Conservation (phyloP, 2,888 invertebrate genomes). For the Arenicola marina region DNA sequence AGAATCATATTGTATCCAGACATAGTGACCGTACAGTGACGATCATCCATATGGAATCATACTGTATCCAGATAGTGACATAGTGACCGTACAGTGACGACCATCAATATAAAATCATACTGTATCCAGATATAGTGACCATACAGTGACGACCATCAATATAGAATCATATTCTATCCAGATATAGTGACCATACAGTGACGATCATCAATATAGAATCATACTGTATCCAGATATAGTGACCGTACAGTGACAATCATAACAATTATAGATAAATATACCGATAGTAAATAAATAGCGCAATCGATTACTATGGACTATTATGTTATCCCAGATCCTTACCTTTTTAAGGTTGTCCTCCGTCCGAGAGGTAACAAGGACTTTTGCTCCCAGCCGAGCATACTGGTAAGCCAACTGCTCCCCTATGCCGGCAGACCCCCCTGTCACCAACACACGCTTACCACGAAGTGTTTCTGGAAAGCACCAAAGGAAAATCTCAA, state of each 20-base stretch:
- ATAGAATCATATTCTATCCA: background rate
- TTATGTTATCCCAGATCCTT: background rate
- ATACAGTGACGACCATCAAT: background rate
- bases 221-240: too few relatives aligned
- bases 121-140: too few relatives aligned
- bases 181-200: too few relatives aligned
- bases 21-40: too few relatives aligned
- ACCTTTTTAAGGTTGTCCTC: slow-evolving; percentile 45
- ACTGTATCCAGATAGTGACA: background rate
- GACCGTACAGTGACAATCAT: background rate
- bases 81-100: too few relatives aligned
- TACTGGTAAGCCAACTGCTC: slow-evolving; percentile 59
- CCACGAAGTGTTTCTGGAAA: slow-evolving; percentile 41
- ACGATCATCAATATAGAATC: too few relatives aligned
- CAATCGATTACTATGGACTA: too few relatives aligned
- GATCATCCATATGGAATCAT: background rate
- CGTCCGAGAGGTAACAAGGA: slow-evolving; percentile 50
- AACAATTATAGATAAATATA: background rate
- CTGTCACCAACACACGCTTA: slow-evolving; percentile 54
- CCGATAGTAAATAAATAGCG: background rate
- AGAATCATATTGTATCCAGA: too few relatives aligned
- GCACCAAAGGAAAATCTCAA: too few relatives aligned
- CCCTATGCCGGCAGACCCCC: slow-evolving; percentile 56
- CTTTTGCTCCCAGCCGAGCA: slow-evolving; percentile 47
- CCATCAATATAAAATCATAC: too few relatives aligned